These are phyloP conservation scores for Phenganax stokvisi DNA, from an alignment of 92 coral and sea anemone species.

Conservation along the genomic window DNA sequence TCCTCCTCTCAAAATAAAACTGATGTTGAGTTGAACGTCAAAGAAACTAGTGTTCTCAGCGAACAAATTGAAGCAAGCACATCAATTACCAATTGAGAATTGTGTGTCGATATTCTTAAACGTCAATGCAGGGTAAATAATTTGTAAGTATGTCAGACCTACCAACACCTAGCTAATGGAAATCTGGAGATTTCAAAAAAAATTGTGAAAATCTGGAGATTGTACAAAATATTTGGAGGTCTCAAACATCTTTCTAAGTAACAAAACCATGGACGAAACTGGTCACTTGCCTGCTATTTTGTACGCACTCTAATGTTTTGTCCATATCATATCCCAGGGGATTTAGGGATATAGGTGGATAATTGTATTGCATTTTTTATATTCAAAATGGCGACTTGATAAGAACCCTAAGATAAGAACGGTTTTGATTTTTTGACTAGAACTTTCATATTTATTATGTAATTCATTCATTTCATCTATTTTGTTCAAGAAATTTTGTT, in stretches of 20 bases:
- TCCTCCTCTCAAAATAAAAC: not conserved
- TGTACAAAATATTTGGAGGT: not conserved
- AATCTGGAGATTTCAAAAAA: not conserved
- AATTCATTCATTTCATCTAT: too few relatives aligned
- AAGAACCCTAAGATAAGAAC: too few relatives aligned
- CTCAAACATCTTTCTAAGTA: not conserved
- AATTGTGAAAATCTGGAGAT: slow-evolving; percentile 15
- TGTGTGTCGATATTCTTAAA: not conserved
- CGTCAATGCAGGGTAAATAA: not conserved
- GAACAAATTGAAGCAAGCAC: not conserved
- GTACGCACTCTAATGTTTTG: too few relatives aligned
- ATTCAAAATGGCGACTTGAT: too few relatives aligned
- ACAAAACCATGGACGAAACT: too few relatives aligned
- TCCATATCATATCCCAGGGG: too few relatives aligned
- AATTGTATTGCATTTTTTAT: too few relatives aligned
- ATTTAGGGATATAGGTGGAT: too few relatives aligned
- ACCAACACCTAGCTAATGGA: slow-evolving; percentile 3
- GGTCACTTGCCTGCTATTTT: too few relatives aligned
- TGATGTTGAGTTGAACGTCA: not conserved
- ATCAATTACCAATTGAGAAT: slow-evolving; percentile 7
- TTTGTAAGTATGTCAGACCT: slow-evolving; percentile 11
- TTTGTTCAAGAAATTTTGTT: too few relatives aligned
- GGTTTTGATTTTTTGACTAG: too few relatives aligned
- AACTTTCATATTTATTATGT: too few relatives aligned
- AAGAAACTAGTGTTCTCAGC: not conserved